A percentile compares a stretch with the other conserved stretches of the same genome.
phyloP scores from a whole-genome alignment of 2,797 vertebrate genomes.

The Amazona ochrocephala region DNA sequence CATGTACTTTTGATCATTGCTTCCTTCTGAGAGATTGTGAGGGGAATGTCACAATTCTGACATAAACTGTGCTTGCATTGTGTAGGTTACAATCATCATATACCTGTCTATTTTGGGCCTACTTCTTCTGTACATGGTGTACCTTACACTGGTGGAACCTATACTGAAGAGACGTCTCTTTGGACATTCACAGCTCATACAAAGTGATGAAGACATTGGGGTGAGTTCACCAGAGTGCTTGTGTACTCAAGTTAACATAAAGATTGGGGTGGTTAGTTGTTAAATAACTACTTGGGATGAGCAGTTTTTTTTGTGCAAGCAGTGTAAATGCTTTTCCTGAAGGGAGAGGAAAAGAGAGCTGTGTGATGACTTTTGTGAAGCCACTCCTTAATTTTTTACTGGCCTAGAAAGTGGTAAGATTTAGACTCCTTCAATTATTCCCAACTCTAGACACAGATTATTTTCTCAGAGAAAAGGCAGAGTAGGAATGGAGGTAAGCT shows the following conservation, averaged over 20 bases:
- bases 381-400: neutral
- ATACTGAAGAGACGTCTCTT: constrained; percentile 94
- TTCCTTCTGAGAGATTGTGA: neutral
- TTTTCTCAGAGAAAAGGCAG: neutral
- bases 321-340: neutral
- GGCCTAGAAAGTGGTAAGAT: neutral
- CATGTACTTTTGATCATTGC: neutral
- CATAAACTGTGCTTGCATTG: constrained; percentile 27
- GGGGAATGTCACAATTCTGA: neutral
- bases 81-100: constrained; percentile 94
- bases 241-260: neutral
- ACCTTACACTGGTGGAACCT: constrained; percentile 95
- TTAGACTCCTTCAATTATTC: neutral
- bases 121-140: constrained; percentile 96
- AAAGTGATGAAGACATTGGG: constrained; percentile 94
- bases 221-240: constrained; percentile 77
- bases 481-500: neutral
- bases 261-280: neutral
- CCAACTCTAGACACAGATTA: neutral
- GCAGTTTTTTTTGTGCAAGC: neutral
- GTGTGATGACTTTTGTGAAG: neutral
- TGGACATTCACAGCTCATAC: constrained; percentile 95
- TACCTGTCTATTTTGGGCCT: constrained; percentile 96
- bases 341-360: neutral
- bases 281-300: neutral